phyloP scores from a whole-genome alignment of 2,113 vertebrate species.

The Pterocles gutturalis region DNA sequence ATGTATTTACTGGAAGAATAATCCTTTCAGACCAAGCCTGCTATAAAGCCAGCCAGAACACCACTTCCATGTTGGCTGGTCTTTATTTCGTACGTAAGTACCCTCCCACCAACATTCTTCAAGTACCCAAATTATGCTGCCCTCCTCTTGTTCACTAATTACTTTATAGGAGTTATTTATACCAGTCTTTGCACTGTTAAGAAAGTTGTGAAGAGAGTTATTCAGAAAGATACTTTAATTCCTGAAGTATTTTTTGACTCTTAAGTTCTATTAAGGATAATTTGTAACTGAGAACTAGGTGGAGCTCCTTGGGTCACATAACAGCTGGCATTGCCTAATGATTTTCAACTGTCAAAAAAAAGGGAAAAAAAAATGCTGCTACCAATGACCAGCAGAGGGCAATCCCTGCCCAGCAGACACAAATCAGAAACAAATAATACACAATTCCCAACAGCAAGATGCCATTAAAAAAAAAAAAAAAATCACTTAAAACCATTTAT shows the following conservation, averaged over 20 bases:
- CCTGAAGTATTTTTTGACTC: not conserved
- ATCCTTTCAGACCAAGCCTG: not conserved
- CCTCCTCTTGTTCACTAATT: not conserved
- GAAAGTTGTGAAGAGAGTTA: not conserved
- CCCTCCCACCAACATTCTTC: not conserved
- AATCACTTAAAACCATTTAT: not conserved
- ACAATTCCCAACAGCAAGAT: not conserved
- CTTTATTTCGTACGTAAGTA: not conserved
- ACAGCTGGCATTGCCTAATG: not conserved
- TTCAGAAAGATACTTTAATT: not conserved
- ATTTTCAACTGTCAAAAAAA: not conserved
- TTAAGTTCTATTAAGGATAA: not conserved
- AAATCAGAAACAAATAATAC: not conserved
- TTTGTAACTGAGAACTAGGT: not conserved
- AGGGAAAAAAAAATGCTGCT: not conserved
- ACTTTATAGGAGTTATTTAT: not conserved
- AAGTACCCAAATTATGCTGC: not conserved
- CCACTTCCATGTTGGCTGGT: not conserved
- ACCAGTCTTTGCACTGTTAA: not conserved
- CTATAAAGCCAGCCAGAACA: not conserved
- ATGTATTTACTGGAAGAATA: not conserved
- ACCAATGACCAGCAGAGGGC: conserved; percentile 55
- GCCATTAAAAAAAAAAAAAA: not conserved
- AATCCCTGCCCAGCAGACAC: not conserved
- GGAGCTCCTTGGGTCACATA: not conserved